Evolutionary conservation across 2,113 vertebrate genomes (phyloP), one percentile per base, ranked within the genome.

Genomic region (Excalfactoria chinensis): DNA sequence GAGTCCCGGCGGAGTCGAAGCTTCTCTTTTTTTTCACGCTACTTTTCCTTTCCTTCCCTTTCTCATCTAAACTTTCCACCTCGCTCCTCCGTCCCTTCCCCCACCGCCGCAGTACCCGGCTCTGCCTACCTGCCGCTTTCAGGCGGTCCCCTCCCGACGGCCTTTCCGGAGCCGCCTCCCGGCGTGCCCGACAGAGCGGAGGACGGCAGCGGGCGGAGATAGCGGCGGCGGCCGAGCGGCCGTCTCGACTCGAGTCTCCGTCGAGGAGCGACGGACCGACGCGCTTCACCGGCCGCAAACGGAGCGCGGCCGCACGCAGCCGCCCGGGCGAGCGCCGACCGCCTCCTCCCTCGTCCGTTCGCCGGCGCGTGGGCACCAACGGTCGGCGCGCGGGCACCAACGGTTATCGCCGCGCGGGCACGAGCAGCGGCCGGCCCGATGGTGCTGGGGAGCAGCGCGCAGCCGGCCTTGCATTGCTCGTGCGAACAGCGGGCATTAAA

Each of bases 1-100:
- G 98, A 98, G 98, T 98, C 98, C 98, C 98, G 98, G 98, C 98
- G 98, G 98, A 98, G 98, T 98, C 98, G 98, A 1, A 0, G 1
- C 2, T n/a, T 7, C 7, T 5, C 7, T 84, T 37, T 69, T 32
- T 34, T 69, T 32, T 34, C 0, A 11, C 6, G 17, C 5, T 4
- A 3, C 48, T 49, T 49, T 49, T 23, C 13, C 22, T 23, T 49
- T 49, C 11, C 22, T 49, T 23, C 48, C 22, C 11, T 13, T 49
- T 49, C 48, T 21, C 48, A 23, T 1, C 20, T 15, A 12, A 15
- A 2, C 2, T 9, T 22, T 14, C 6, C 10, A 3, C 32, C 3
- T 7, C 22, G 0, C 5, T 11, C 6, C 17, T 7, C 25, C 6
- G 9, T 6, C 9, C 5, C 49, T 69, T 43, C 82, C 82, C 90